phyloP scores from a whole-genome alignment of 1,140 invertebrate species.

The Eurytemora carolleeae region DNA sequence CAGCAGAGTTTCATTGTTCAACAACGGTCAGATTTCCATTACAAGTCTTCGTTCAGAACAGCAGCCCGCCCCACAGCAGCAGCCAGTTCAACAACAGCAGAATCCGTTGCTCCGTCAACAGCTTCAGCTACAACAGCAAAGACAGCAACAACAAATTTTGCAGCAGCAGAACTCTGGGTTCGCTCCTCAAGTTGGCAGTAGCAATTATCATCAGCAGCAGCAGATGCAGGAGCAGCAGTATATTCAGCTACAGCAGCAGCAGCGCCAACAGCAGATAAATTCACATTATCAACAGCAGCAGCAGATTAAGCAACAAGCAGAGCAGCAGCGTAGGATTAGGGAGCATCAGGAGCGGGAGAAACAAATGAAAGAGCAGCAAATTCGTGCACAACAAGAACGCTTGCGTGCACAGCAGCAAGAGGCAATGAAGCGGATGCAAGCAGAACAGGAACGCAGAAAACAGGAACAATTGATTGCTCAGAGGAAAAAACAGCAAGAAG shows the following conservation, averaged over 20 bases:
- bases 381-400: too few species aligned
- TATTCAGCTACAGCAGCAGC: neutral
- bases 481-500: too few species aligned
- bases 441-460: too few species aligned
- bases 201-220: neutral
- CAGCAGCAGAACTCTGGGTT: neutral
- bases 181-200: neutral
- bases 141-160: neutral
- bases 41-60: too few species aligned
- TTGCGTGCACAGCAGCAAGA: too few species aligned
- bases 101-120: neutral
- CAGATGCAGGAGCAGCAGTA: neutral
- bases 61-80: neutral
- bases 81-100: neutral
- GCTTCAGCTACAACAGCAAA: neutral
- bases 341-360: too few species aligned
- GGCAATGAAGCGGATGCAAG: too few species aligned
- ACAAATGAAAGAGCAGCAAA: too few species aligned
- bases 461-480: too few species aligned
- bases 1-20: too few species aligned
- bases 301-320: neutral
- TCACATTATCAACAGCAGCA: neutral
- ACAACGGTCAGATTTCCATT: too few species aligned
- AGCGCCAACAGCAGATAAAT: neutral
- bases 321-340: too few species aligned